Conservation (phyloP, 2,888 invertebrate genomes). For the Elysia crispata region DNA sequence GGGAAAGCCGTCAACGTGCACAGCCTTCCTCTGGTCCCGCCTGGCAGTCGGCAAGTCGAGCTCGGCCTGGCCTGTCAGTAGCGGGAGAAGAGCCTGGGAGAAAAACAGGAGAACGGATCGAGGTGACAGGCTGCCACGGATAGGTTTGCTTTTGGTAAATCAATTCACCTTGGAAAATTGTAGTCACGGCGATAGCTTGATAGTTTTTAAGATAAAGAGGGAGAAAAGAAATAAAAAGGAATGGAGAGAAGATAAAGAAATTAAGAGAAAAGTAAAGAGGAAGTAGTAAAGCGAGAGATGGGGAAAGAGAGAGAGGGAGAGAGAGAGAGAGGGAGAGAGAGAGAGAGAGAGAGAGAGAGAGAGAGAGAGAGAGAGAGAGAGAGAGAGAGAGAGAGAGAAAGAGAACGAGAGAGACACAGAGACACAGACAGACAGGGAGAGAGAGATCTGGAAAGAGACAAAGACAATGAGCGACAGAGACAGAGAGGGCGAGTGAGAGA, state of each 20-base stretch:
- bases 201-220: too few species aligned
- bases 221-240: too few species aligned
- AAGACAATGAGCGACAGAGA: too few species aligned
- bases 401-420: neutral
- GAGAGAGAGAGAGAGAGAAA: constrained; percentile 15
- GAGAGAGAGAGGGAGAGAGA: constrained; percentile 2
- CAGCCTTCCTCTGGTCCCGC: constrained; percentile 82
- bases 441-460: too few species aligned
- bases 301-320: neutral
- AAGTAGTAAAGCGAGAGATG: neutral
- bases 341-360: constrained; percentile 11
- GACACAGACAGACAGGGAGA: neutral
- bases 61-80: constrained; percentile 88
- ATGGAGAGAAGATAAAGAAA: too few species aligned
- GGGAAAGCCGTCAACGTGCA: constrained; percentile 87
- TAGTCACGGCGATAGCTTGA: too few species aligned
- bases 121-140: too few species aligned
- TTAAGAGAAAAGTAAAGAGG: too few species aligned
- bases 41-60: constrained; percentile 91
- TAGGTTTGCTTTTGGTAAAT: too few species aligned
- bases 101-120: too few species aligned
- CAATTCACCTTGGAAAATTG: too few species aligned
- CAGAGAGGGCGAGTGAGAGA: too few species aligned
- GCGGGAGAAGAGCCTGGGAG: constrained; percentile 84
- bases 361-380: constrained; percentile 1